Evolutionary conservation across 2,113 vertebrate genomes (phyloP), one percentile per base, ranked within the genome.

Genomic region (Barnardius zonarius): DNA sequence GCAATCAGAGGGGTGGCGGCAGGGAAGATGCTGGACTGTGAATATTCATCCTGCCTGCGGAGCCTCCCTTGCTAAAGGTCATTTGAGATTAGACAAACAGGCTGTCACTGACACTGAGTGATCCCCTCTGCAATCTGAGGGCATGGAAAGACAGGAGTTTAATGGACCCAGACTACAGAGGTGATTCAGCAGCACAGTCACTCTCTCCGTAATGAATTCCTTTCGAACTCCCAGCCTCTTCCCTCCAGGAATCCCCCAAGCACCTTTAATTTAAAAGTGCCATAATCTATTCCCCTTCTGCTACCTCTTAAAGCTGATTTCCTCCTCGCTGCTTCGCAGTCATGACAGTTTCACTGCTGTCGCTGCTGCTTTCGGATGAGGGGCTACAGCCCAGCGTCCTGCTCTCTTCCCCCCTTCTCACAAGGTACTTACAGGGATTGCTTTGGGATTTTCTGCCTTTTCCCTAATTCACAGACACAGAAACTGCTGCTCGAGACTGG

Each of bases 231-330:
- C 46, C 72, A 70, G 67, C 62, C 86, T 83, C 80, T 88, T 52
- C 76, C 83, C 86, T n/a, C 69, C 79, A 79, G 89, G 75, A 92
- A 81, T 67, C 59, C 85, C 83, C 76, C 15, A 5, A 82, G 83
- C 63, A 43, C 85, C 85, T 92, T 89, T 85, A 72, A 94, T 93
- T 95, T 85, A 62, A 13, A 87, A 91, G 69, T 76, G 62, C 70
- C 70, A 87, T 75, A 55, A 95, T 89, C 92, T 35, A 5, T 78
- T 91, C 22, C 28, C 69, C 81, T 93, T 66, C 91, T 70, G 82
- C 91, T 57, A 19, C 74, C 84, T 96, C 87, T 77, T 73, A 33
- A 83, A 78, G 62, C 10, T 87, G 91, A 86, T 90, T 82, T 95
- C 76, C 46, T 95, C 87, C 87, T 84, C 1, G 7, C 69, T 5